Conservation (phyloP, 2,113 vertebrate genomes). For the Rhabdomys dilectus region DNA sequence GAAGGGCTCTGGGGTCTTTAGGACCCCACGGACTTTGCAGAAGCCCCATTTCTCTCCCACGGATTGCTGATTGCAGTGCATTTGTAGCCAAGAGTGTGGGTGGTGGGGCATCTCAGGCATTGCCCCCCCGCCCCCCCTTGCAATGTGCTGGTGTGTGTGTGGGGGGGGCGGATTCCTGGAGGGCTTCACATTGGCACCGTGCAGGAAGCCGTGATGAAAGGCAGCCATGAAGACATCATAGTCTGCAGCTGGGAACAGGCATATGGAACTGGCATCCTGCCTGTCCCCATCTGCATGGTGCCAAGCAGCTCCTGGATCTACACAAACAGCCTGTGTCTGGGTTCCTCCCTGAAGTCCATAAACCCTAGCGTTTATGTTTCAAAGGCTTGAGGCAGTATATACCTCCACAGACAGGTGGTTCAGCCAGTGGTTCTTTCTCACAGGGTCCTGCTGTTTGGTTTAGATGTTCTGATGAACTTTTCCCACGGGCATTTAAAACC, state of each 20-base stretch:
- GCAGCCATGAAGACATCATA: not conserved
- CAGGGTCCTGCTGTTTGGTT: not conserved
- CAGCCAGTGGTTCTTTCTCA: not conserved
- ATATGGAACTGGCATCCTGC: accelerated
- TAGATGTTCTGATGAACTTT: slow-evolving; percentile 12
- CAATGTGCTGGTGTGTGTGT: not conserved
- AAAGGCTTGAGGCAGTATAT: not conserved
- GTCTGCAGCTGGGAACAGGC: not conserved
- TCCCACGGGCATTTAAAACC: not conserved
- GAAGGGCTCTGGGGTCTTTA: not conserved
- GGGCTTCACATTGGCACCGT: not conserved
- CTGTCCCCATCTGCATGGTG: not conserved
- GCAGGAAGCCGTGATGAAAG: slow-evolving; percentile 10
- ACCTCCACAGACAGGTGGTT: not conserved
- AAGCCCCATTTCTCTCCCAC: not conserved
- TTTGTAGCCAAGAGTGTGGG: not conserved
- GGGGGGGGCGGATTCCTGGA: not conserved
- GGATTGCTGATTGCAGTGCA: not conserved
- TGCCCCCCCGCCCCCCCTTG: too few relatives aligned
- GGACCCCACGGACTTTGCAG: accelerated
- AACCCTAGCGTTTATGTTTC: not conserved
- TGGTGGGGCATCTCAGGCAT: not conserved
- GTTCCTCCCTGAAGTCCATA: not conserved
- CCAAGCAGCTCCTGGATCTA: not conserved
- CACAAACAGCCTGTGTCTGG: not conserved